Evolutionary conservation across 2,888 invertebrate species (phyloP).

Genomic region (Thymelicus sylvestris): DNA sequence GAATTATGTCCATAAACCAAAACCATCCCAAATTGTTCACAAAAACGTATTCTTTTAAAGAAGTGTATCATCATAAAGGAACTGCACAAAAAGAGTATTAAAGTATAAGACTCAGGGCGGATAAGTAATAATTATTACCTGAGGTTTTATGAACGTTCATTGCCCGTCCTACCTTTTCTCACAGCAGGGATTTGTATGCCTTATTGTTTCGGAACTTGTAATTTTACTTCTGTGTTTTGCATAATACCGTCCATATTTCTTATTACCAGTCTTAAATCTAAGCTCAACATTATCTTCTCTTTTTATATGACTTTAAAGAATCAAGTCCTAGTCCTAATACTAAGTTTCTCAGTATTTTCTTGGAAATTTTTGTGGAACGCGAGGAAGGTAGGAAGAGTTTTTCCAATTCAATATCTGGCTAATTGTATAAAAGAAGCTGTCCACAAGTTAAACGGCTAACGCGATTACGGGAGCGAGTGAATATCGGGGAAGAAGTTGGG

Average conservation of each 20-base stretch:
- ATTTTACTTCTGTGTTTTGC: conserved; percentile 36
- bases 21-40: conserved; percentile 6
- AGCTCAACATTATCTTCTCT: conserved; percentile 15
- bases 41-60: conserved; percentile 24
- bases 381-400: conserved; percentile 47
- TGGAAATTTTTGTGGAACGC: conserved; percentile 47
- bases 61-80: conserved; percentile 25
- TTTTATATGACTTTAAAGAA: conserved; percentile 24
- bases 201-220: conserved; percentile 36
- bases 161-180: conserved; percentile 35
- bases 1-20: conserved; percentile 5
- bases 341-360: conserved; percentile 32
- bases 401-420: conserved; percentile 66
- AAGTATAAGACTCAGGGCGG: conserved; percentile 33
- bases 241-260: conserved; percentile 29
- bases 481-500: conserved; percentile 60
- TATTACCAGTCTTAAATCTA: conserved; percentile 23
- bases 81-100: conserved; percentile 31
- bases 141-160: conserved; percentile 36
- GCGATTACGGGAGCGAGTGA: conserved; percentile 71
- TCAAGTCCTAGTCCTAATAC: conserved; percentile 24
- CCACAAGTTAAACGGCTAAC: conserved; percentile 74
- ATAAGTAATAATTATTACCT: conserved; percentile 39
- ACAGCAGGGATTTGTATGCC: conserved; percentile 35
- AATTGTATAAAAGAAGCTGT: conserved; percentile 75